These are phyloP conservation scores for Scolopax rusticola DNA, from an alignment of 2,797 vertebrate genomes.

Conservation along the genomic window DNA sequence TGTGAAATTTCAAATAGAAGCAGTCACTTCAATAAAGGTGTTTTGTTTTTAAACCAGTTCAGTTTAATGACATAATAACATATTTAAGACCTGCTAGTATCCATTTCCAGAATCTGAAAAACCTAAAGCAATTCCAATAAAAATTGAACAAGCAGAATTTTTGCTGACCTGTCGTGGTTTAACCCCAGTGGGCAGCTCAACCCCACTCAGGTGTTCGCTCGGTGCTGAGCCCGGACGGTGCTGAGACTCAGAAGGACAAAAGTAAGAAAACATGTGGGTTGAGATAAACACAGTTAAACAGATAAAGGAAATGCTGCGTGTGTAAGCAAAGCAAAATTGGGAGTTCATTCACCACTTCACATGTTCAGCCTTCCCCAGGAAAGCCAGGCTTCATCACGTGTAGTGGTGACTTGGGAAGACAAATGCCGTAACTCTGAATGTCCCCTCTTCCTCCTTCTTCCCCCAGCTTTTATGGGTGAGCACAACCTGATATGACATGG, in stretches of 20 bases:
- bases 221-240: too few species aligned
- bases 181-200: background rate
- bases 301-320: background rate
- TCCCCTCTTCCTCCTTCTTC: background rate
- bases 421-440: background rate
- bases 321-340: background rate
- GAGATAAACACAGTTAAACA: background rate
- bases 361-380: background rate
- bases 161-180: background rate
- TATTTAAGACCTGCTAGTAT: background rate
- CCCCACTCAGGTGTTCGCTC: fast-evolving
- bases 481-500: fast-evolving
- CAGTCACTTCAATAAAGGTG: background rate
- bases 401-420: background rate
- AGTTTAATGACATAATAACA: background rate
- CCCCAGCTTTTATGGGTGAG: background rate
- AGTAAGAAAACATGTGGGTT: background rate
- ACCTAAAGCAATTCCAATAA: background rate
- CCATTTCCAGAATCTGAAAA: background rate
- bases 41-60: background rate
- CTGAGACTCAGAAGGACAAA: background rate
- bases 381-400: fast-evolving
- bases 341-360: background rate
- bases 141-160: background rate
- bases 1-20: background rate